Conservation (phyloP, 2,113 vertebrate genomes). For the Malurus alboscapulatus region DNA sequence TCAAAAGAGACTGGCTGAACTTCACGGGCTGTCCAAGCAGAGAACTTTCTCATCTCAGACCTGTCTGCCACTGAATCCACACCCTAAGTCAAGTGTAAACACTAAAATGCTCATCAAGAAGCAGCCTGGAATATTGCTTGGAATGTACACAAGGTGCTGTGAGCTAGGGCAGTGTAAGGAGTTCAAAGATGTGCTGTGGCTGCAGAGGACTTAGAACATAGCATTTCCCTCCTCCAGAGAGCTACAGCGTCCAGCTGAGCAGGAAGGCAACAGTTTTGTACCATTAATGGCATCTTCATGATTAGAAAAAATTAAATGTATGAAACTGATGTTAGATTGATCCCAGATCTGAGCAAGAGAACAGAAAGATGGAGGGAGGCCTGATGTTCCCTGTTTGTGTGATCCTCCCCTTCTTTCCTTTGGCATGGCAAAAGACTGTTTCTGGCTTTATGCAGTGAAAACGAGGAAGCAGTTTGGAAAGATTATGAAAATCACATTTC, state of each 20-base stretch:
- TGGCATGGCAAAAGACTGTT: not conserved
- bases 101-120: conserved; percentile 42
- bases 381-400: not conserved
- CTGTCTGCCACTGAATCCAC: conserved; percentile 19
- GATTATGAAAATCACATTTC: not conserved
- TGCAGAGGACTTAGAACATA: not conserved
- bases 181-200: conserved; percentile 22
- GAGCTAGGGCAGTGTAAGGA: conserved; percentile 38
- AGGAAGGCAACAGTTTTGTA: not conserved
- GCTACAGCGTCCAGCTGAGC: not conserved
- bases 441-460: not conserved
- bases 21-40: not conserved
- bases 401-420: not conserved
- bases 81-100: conserved; percentile 53
- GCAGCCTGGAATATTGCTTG: not conserved
- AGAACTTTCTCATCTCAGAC: not conserved
- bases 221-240: not conserved
- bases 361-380: not conserved
- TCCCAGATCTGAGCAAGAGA: not conserved
- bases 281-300: not conserved
- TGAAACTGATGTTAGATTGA: not conserved
- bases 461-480: not conserved
- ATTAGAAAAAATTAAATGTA: not conserved
- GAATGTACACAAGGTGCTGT: not conserved
- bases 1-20: conserved; percentile 15